Conservation (phyloP, 2,888 invertebrate genomes). For the Agriopis aurantiaria region DNA sequence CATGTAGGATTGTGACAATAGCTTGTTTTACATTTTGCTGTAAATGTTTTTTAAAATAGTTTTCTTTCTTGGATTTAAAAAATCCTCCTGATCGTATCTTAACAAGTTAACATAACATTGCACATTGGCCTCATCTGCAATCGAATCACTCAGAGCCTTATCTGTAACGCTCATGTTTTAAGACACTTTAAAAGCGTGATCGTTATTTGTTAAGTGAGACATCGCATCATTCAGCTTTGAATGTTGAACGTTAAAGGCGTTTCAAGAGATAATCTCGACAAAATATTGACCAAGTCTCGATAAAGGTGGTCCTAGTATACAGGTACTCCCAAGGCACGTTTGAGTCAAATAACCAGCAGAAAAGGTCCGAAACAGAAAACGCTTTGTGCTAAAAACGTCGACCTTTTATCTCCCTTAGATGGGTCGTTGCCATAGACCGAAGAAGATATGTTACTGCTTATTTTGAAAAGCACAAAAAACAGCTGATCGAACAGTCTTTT, state of each 20-base stretch:
- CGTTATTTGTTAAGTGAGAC: conserved; percentile 79
- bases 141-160: conserved; percentile 23
- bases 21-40: no score
- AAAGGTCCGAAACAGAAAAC: conserved; percentile 82
- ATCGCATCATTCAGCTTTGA: conserved; percentile 69
- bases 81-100: background rate
- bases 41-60: no score
- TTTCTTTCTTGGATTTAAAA: background rate
- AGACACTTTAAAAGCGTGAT: conserved; percentile 68
- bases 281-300: conserved; percentile 75
- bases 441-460: conserved; percentile 48
- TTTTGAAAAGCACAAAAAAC: background rate
- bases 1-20: no score
- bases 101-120: conserved; percentile 6
- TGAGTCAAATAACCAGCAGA: conserved; percentile 81
- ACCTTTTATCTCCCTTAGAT: conserved; percentile 82
- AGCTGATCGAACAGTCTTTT: no score
- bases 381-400: conserved; percentile 86
- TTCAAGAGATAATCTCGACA: conserved; percentile 78
- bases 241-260: conserved; percentile 72
- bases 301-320: conserved; percentile 76
- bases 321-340: conserved; percentile 79
- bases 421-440: conserved; percentile 76
- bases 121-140: conserved; percentile 24
- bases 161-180: conserved; percentile 32